Evolutionary conservation across 2,113 vertebrate genomes (phyloP), one percentile per base, ranked within the genome.

Genomic region (Lonchura striata): DNA sequence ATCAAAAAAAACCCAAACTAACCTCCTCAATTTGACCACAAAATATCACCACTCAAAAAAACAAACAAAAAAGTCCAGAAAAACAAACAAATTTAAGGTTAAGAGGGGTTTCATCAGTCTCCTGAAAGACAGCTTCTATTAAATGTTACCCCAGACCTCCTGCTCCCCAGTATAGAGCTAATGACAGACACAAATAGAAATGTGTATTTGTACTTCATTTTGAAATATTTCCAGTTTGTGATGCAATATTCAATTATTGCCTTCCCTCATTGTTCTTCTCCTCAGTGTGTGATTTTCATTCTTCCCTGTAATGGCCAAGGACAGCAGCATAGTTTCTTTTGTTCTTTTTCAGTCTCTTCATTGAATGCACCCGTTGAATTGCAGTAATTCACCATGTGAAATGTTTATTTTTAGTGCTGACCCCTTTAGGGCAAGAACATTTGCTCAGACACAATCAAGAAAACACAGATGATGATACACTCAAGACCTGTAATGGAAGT

Each of bases 391-490:
- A 81, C 70, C 7, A n/a, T 15, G 6, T 42, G 61, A 79, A 90
- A 68, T 35, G 10, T 53, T 91, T 95, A 59, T 81, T 95, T 91
- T 95, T 90, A 95, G 54, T 41, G 57, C 41, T 83, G 56, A 89
- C 52, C 47, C 63, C 37, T 93, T 33, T 46, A 68, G 74, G 59
- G 60, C 37, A 74, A 60, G 41, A 92, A 47, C 57, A 68, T 83
- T 96, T 86, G 17, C 50, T 81, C 80, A 79, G 80, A 33, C 44
- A 83, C 78, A 94, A 80, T 86, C 82, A 96, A 90, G 70, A 85
- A 88, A 95, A 86, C 3, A 1, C 30, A 77, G 50, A 39, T 39
- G 47, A 88, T 49, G 60, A 42, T 65, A 66, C 54, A 57, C 59
- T 71, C 47, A 76, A 91, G 79, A 59, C 31, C 46, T 17, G 9